These are phyloP conservation scores for Pyrocoelia pectoralis DNA, from an alignment of 2,888 invertebrate species.

Conservation along the genomic window DNA sequence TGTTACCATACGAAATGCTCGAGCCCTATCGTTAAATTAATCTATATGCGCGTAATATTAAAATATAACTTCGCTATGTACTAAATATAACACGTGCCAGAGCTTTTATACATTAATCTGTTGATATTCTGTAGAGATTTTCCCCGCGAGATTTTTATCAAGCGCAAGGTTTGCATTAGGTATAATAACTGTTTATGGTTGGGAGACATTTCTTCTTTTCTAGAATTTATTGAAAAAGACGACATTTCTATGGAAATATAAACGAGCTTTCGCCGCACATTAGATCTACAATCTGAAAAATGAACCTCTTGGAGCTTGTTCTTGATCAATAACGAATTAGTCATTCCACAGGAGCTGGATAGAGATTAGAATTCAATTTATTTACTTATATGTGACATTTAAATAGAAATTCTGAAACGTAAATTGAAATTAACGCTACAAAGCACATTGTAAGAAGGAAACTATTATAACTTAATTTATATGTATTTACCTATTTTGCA, in stretches of 20 bases:
- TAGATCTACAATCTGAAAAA: too few relatives aligned
- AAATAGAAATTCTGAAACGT: neutral
- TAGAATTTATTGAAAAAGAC: too few relatives aligned
- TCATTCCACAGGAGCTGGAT: too few relatives aligned
- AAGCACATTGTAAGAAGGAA: neutral
- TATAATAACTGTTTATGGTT: conserved; percentile 13
- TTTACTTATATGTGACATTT: neutral
- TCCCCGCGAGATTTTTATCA: conserved; percentile 24
- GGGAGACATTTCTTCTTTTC: conserved; percentile 5
- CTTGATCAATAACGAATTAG: too few relatives aligned
- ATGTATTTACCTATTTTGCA: neutral
- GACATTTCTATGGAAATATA: too few relatives aligned
- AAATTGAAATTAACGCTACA: neutral
- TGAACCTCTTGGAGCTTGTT: too few relatives aligned
- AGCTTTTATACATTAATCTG: conserved; percentile 28
- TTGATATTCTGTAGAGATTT: conserved; percentile 21
- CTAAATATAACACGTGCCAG: neutral
- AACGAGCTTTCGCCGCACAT: too few relatives aligned
- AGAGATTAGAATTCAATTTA: neutral
- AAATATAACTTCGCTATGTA: too few relatives aligned
- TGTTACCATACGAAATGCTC: neutral
- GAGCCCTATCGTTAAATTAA: neutral
- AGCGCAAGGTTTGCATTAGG: conserved; percentile 27
- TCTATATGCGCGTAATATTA: too few relatives aligned
- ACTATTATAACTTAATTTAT: neutral